Evolutionary conservation across 2,113 vertebrate species (phyloP).

Genomic region (Gulo gulo): DNA sequence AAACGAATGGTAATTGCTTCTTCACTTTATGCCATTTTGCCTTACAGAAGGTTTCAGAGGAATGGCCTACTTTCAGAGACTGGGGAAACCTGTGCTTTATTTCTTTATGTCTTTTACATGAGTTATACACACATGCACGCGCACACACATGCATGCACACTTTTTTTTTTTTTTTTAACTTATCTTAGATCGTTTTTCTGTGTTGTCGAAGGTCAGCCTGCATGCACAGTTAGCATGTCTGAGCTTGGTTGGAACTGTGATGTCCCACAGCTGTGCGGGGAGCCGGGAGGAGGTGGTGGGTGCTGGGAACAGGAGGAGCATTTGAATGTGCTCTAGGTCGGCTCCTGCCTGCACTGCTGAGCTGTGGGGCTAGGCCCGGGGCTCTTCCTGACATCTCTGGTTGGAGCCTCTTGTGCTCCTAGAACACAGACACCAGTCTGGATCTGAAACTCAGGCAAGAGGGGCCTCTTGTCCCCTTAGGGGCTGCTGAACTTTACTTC

Average conservation of each 20-base stretch:
- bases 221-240: not conserved
- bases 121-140: not conserved
- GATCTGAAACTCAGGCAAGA: not conserved
- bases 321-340: not conserved
- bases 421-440: not conserved
- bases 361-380: not conserved
- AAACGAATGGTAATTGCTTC: not conserved
- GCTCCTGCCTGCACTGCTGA: not conserved
- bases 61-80: not conserved
- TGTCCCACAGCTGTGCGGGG: too few relatives aligned
- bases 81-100: not conserved
- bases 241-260: rapidly evolving
- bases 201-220: not conserved
- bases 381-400: not conserved
- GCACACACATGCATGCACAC: not conserved
- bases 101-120: not conserved
- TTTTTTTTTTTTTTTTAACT: not conserved
- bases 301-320: not conserved
- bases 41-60: not conserved
- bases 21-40: not conserved
- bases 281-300: not conserved
- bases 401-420: not conserved
- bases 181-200: not conserved
- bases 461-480: not conserved
- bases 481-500: not conserved